Conservation (phyloP, 2,888 invertebrate genomes). For the Halictus ligatus region DNA sequence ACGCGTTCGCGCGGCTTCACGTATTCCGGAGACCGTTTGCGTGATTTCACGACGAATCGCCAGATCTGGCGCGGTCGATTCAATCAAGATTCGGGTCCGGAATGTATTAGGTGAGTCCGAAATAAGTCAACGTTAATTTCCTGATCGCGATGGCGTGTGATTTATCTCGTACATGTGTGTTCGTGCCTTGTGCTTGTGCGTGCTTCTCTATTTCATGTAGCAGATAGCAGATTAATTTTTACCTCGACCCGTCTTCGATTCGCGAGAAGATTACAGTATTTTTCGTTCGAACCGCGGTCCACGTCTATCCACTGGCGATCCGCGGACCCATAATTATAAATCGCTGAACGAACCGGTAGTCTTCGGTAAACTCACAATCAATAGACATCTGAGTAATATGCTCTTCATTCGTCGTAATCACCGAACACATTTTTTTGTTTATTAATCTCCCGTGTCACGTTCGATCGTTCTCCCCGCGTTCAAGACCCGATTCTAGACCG, state of each 20-base stretch:
- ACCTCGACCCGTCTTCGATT: not conserved
- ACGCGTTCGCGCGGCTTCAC: slow-evolving; percentile 79
- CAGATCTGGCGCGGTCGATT: slow-evolving; percentile 70
- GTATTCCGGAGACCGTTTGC: slow-evolving; percentile 70
- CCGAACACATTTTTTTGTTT: slow-evolving; percentile 40
- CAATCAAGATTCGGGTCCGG: slow-evolving; percentile 87
- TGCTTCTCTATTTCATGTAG: slow-evolving; percentile 59
- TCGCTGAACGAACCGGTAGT: slow-evolving; percentile 23
- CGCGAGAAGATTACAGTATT: not conserved
- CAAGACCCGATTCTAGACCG: not conserved
- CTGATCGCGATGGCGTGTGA: slow-evolving; percentile 75
- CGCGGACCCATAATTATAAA: slow-evolving; percentile 19
- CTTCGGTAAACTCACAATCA: slow-evolving; percentile 45
- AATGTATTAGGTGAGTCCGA: slow-evolving; percentile 89
- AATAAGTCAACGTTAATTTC: slow-evolving; percentile 72
- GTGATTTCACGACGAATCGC: slow-evolving; percentile 71
- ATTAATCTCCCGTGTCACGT: not conserved
- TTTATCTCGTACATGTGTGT: slow-evolving; percentile 77
- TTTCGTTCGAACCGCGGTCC: not conserved
- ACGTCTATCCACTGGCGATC: not conserved
- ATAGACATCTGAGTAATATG: slow-evolving; percentile 53
- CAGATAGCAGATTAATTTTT: slow-evolving; percentile 49
- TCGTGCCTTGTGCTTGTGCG: slow-evolving; percentile 73
- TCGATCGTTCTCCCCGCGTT: not conserved
- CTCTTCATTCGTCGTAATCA: slow-evolving; percentile 35